Percentiles rank a stretch among this genome's conserved stretches.
phyloP scores from a whole-genome alignment of 1,140 invertebrate species.

The Cepaea nemoralis region DNA sequence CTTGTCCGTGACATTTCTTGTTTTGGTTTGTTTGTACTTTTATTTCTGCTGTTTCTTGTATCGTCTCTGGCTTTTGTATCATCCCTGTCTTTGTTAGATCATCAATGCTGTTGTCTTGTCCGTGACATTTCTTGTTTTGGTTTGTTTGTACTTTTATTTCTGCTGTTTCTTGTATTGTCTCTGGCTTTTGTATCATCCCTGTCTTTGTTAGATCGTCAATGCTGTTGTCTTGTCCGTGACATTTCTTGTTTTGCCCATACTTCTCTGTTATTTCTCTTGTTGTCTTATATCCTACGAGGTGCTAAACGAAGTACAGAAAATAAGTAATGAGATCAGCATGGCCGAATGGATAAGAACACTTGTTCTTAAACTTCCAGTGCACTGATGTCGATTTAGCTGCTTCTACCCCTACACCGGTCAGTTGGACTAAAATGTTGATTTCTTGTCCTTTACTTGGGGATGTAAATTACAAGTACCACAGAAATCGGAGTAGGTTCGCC shows the following conservation, averaged over 20 bases:
- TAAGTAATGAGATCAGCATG: too few relatives aligned
- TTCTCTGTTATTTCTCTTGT: background rate
- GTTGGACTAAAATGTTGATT: too few relatives aligned
- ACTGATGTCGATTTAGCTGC: too few relatives aligned
- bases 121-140: slow-evolving; percentile 67
- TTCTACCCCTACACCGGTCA: too few relatives aligned
- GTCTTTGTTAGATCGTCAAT: background rate
- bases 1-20: background rate
- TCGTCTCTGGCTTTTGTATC: background rate
- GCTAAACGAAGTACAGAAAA: too few relatives aligned
- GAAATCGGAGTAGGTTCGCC: too few relatives aligned
- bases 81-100: background rate
- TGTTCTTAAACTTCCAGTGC: too few relatives aligned
- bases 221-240: background rate
- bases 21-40: slow-evolving; percentile 72
- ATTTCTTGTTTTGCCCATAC: slow-evolving; percentile 18
- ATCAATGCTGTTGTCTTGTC: background rate
- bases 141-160: slow-evolving; percentile 58
- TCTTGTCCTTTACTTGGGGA: too few relatives aligned
- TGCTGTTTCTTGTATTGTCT: background rate
- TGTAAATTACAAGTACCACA: too few relatives aligned
- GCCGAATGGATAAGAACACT: too few relatives aligned
- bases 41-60: background rate
- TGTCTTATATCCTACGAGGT: background rate
- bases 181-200: background rate